Base-by-base conservation (phyloP, 2,888 invertebrate genomes). In the Pandemis heparana region DNA sequence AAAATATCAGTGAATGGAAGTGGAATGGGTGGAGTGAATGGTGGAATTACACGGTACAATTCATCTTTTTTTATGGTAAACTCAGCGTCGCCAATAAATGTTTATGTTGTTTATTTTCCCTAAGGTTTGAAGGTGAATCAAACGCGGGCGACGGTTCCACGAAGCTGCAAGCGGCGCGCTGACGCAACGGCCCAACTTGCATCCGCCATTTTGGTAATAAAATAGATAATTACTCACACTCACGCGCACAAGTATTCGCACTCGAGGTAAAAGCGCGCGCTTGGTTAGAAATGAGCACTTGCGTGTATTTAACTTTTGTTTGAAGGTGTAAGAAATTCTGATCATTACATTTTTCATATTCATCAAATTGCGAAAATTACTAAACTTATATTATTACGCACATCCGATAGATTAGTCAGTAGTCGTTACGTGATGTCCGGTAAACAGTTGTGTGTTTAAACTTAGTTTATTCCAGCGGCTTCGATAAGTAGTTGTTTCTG, bases 161-260 rank as follows among this genome's bases (percentile, higher is more conserved):
- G 83, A 83, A 86, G 78, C 81, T 80, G 77, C 80, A 76, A 71
- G 74, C 66, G 79, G 77, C 75, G 82, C 64, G 75, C 70, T 85
- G 82, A 87, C 89, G 87, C 86, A 86, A 87, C 82, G 77, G 62
- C 76, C 79, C 76, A 78, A 79, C 74, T 81, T 89, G 85, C 85
- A 87, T 85, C 87, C 88, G 89, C 89, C 90, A 90, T 91, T 89
- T 90, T 90, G 88, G 82, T 84, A 82, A 83, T 85, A 85, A 83
- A 85, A 82, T 81, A 79, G 76, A 81, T 85, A 83, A 83, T 81
- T 81, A 80, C 74, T 71, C 75, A 43, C 76, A 70, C 66, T 70
- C 66, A 70, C 65, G 62, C 70, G 70, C 70, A 53, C 60, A 72
- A 70, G 66, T 66, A 71, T 75, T 73, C 72, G 72, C 61, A 72